phyloP scores from a whole-genome alignment of 2,797 vertebrate species.

The Podarcis lilfordi region DNA sequence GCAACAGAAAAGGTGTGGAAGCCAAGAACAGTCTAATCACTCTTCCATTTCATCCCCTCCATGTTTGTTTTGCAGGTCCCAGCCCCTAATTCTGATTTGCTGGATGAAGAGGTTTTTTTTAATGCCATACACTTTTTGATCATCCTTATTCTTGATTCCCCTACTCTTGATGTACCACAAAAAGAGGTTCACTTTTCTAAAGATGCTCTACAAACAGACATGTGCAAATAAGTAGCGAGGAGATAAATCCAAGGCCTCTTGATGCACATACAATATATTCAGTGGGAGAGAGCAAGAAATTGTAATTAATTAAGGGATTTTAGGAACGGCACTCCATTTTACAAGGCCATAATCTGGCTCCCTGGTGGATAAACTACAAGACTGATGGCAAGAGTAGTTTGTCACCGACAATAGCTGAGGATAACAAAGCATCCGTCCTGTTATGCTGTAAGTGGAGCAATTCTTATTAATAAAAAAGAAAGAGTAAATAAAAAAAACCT shows the following conservation, averaged over 20 bases:
- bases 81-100: background rate
- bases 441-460: conserved; percentile 71
- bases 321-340: conserved; percentile 82
- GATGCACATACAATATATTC: conserved; percentile 74
- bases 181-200: background rate
- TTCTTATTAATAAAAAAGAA: conserved; percentile 69
- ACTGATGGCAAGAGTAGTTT: conserved; percentile 76
- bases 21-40: background rate
- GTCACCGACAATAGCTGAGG: conserved; percentile 77
- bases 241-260: conserved; percentile 73
- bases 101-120: background rate
- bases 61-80: background rate
- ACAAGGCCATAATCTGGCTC: conserved; percentile 82
- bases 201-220: background rate
- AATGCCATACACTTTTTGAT: background rate
- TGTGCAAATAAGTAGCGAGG: background rate
- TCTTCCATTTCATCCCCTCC: background rate
- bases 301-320: conserved; percentile 84
- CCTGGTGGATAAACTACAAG: conserved; percentile 78
- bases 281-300: conserved; percentile 78
- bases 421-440: conserved; percentile 77
- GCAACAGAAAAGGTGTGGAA: background rate
- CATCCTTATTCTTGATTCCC: background rate
- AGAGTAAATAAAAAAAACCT: conserved; percentile 61
- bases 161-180: background rate